A percentile compares a stretch with the other conserved stretches of the same genome.
Conservation (phyloP, 1,140 invertebrate genomes). For the Apis cerana region DNA sequence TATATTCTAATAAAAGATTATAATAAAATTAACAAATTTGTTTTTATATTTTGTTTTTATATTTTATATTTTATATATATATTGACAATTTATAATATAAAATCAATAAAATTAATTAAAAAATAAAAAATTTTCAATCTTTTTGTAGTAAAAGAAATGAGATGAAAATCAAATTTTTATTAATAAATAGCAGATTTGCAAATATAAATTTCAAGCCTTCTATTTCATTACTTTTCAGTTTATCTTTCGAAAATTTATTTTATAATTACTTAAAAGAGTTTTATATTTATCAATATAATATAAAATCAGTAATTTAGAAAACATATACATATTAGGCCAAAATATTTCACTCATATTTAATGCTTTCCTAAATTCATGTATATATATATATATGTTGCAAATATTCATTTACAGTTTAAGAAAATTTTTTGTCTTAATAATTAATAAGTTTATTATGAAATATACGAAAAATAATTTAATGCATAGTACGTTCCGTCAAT, state of each 20-base stretch:
- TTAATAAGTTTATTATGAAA: background rate
- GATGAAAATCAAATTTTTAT: constrained; percentile 11
- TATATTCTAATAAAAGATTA: background rate
- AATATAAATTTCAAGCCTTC: constrained; percentile 13
- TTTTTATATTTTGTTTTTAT: no score
- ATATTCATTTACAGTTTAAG: background rate
- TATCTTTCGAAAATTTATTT: background rate
- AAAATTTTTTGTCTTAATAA: background rate
- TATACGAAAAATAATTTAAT: constrained; percentile 11
- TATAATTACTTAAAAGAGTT: background rate
- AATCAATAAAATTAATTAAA: background rate
- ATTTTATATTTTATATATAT: no score
- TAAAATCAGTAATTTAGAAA: background rate
- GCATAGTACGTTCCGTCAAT: constrained; percentile 58
- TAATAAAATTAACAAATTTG: no score
- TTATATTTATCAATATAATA: background rate
- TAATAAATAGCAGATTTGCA: constrained; percentile 32
- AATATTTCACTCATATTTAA: background rate
- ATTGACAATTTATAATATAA: no score
- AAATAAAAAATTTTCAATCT: background rate
- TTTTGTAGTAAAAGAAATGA: constrained; percentile 11
- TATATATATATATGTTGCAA: background rate
- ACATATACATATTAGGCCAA: background rate
- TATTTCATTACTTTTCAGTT: background rate
- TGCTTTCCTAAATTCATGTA: background rate